Base-by-base conservation (phyloP, 2,797 vertebrate species). In the Pangasius djambal region DNA sequence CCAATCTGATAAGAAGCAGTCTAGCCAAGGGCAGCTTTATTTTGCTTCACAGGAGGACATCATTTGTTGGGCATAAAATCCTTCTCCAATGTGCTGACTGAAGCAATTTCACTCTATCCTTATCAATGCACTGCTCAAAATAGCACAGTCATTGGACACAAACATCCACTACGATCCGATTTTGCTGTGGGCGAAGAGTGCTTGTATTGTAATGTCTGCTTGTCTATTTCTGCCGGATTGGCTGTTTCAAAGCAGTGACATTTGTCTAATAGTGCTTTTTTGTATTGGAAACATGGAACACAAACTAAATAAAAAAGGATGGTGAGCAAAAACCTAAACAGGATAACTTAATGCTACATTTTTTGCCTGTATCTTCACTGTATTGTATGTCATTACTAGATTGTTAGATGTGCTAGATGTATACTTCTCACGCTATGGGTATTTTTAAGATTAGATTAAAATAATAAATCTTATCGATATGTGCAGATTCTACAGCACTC, bases 1-100 rank as follows among this genome's bases (percentile, higher is more conserved):
- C 55, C 74, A 61, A 89, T 90, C 88, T 91, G 91, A 92, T 92
- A 90, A 87, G 72, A 86, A 79, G 63, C 77, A 67, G 63, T 88
- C 86, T 52, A 37, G 48, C 69, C 82, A 88, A 89, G 85, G 88
- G 86, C 83, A 90, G 85, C 59, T 72, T 89, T 89, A 79, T 86
- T 81, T 84, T 88, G 59, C 82, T 86, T 87, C 77, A 86, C 44
- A 22, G 75, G 59, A 89, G 85, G 77, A 90, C 74, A 88, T 91
- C 63, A 89, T 90, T 92, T 92, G 79, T 88, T 85, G 34, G 75
- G 59, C 57, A 86, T 82, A 90, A 89, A 89, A 83, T 87, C 48
- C 37, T 52, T 52, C 48, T 89, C 84, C 52, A n/a, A 72, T 84
- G 67, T 87, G 70, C 75, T 88, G 88, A 90, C 74, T 82, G 63